Conservation (phyloP, 1,140 invertebrate species). For the Latrodectus geometricus region DNA sequence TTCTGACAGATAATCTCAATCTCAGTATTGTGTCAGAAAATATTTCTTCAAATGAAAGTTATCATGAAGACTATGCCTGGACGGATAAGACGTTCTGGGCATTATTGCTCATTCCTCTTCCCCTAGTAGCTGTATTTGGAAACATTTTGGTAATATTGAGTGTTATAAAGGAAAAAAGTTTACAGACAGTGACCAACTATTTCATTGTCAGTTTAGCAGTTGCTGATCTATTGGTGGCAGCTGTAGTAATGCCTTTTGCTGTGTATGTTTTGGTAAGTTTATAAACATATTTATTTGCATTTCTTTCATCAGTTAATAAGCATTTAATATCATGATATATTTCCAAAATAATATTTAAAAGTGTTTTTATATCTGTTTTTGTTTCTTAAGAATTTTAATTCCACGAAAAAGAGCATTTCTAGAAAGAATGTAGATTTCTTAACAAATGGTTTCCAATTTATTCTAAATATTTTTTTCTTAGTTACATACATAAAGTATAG, state of each 20-base stretch:
- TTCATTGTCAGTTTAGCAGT: conserved; percentile 98
- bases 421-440: no score
- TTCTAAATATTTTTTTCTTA: no score
- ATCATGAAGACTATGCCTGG: not conserved
- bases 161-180: conserved; percentile 86
- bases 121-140: conserved; percentile 93
- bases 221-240: conserved; percentile 94
- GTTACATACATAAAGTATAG: no score
- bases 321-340: no score
- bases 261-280: conserved; percentile 94
- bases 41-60: not conserved
- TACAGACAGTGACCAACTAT: conserved; percentile 97
- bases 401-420: no score
- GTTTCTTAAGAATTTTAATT: no score
- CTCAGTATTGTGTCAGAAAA: conserved; percentile 35
- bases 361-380: no score
- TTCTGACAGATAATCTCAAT: conserved; percentile 8
- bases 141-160: conserved; percentile 96
- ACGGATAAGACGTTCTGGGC: conserved; percentile 79
- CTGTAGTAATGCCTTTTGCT: conserved; percentile 98
- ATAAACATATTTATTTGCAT: no score
- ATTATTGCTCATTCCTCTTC: conserved; percentile 87
- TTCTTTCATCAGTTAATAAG: no score
- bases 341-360: no score
- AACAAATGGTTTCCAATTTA: no score